Evolutionary conservation across 2,888 invertebrate species (phyloP).

Genomic region (Ommatoiulus sabulosus): DNA sequence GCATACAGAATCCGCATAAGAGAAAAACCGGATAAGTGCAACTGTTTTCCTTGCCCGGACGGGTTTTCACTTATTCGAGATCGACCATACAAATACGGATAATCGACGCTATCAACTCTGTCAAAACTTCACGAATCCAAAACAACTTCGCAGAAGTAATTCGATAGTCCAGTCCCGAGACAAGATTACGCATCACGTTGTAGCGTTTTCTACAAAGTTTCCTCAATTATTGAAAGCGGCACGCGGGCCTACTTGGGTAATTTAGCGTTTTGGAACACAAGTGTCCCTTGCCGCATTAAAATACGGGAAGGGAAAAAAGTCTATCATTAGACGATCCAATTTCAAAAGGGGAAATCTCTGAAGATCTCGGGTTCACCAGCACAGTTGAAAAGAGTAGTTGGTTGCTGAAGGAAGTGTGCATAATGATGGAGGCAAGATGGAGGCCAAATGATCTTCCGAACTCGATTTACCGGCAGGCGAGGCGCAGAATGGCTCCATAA

Average conservation of each 20-base stretch:
- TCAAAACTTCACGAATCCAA: neutral
- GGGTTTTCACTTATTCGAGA: too few relatives aligned
- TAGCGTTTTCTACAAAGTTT: neutral
- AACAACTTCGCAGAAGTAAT: neutral
- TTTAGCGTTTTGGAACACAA: constrained; percentile 8
- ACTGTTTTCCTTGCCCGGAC: too few relatives aligned
- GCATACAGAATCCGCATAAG: too few relatives aligned
- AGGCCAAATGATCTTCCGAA: neutral
- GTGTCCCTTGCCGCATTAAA: neutral
- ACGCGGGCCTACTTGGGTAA: neutral
- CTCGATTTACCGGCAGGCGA: neutral
- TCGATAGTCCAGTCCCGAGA: neutral
- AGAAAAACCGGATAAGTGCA: too few relatives aligned
- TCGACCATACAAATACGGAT: too few relatives aligned
- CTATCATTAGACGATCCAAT: neutral
- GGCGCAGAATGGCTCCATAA: neutral
- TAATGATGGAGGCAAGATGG: neutral
- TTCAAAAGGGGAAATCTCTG: neutral
- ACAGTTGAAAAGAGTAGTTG: neutral
- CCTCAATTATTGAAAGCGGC: constrained; percentile 14
- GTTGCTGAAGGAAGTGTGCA: neutral
- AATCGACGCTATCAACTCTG: too few relatives aligned
- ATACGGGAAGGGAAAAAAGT: neutral
- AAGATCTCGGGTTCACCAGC: neutral
- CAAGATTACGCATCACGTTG: neutral